Evolutionary conservation across 2,888 invertebrate genomes (phyloP).

Genomic region (Folsomia manolachei): DNA sequence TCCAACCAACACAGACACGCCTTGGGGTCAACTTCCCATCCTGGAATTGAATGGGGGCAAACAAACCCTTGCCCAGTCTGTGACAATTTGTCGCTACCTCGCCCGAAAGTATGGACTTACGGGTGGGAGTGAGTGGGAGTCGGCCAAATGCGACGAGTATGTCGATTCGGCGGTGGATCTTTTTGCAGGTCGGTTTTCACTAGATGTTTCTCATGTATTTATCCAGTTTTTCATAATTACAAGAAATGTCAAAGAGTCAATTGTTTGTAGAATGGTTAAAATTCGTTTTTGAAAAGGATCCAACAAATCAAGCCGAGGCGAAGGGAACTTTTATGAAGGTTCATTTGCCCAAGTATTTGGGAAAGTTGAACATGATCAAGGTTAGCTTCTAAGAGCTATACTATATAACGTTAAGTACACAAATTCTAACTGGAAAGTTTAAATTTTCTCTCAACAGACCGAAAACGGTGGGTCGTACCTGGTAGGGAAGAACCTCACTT

Average conservation of each 20-base stretch:
- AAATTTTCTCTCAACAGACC: background rate
- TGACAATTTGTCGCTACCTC: slow-evolving; percentile 50
- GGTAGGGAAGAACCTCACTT: slow-evolving; percentile 21
- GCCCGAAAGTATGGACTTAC: slow-evolving; percentile 47
- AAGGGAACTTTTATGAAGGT: background rate
- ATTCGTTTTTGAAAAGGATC: slow-evolving; percentile 4
- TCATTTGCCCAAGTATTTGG: slow-evolving; percentile 11
- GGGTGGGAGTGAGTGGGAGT: slow-evolving; percentile 44
- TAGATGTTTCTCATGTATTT: background rate
- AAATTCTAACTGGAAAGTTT: background rate
- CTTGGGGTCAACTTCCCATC: slow-evolving; percentile 48
- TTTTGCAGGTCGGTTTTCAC: slow-evolving; percentile 19
- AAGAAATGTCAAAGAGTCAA: too few relatives aligned
- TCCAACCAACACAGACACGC: background rate
- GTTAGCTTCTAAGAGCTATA: too few relatives aligned
- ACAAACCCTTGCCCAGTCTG: slow-evolving; percentile 47
- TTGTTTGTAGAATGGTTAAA: background rate
- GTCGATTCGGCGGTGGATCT: slow-evolving; percentile 33
- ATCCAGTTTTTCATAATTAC: background rate
- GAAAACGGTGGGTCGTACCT: slow-evolving; percentile 21
- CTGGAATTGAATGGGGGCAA: slow-evolving; percentile 46
- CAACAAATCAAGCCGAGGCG: slow-evolving; percentile 6
- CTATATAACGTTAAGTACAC: background rate
- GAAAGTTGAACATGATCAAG: slow-evolving; percentile 15
- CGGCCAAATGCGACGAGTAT: slow-evolving; percentile 37